Evolutionary conservation across 2,113 vertebrate genomes (phyloP).

Genomic region (Setophaga coronata): DNA sequence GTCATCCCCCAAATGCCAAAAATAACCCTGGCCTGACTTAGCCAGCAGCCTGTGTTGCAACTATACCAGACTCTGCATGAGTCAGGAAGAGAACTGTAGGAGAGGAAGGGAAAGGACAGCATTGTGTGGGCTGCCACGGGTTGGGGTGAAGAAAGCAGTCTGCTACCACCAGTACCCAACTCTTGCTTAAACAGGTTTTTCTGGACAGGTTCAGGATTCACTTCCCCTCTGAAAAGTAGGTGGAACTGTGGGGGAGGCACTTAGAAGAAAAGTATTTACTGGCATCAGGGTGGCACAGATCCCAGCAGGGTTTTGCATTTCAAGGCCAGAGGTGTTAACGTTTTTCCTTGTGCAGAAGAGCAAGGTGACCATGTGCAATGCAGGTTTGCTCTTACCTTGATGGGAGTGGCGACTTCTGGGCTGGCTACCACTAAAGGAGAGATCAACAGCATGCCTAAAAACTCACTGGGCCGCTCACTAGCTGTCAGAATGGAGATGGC

Average conservation of each 20-base stretch:
- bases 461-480: slow-evolving; percentile 83
- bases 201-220: neutral
- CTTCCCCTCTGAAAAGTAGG: neutral
- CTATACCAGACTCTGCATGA: slow-evolving; percentile 13
- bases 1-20: neutral
- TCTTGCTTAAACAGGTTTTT: neutral
- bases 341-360: neutral
- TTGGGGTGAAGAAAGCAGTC: slow-evolving; percentile 17
- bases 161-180: neutral
- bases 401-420: slow-evolving; percentile 90
- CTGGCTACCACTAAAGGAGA: slow-evolving; percentile 89
- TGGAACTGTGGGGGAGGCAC: neutral
- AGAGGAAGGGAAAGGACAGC: slow-evolving; percentile 14
- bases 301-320: neutral
- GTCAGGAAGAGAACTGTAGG: slow-evolving; percentile 44
- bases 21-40: slow-evolving; percentile 43
- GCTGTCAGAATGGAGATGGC: slow-evolving; percentile 90
- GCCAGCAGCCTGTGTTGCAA: slow-evolving; percentile 24
- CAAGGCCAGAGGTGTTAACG: neutral
- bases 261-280: neutral
- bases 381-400: slow-evolving; percentile 81
- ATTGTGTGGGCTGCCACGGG: neutral
- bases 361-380: neutral
- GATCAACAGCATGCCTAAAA: slow-evolving; percentile 90
- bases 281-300: neutral